Base-by-base conservation (phyloP, 2,888 invertebrate species). In the Hydrotaea diabolus region DNA sequence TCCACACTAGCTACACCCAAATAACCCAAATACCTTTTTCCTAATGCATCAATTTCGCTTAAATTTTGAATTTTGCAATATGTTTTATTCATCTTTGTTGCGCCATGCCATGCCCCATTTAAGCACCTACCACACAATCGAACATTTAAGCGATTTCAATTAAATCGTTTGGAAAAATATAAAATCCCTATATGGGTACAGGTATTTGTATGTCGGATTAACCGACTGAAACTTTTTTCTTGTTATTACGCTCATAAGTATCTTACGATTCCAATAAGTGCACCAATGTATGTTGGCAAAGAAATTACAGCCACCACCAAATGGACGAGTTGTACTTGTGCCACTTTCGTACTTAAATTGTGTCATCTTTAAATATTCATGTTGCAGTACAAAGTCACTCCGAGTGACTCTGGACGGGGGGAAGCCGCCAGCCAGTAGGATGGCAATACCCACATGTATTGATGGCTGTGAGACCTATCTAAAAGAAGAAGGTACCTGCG, bases 351-450 rank as follows among this genome's bases (percentile, higher is more conserved):
- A 53, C 31, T 79, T 26, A 73, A 43, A 26, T 77, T 49, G 71
- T 80, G 55, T 17, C 64, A 73, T 79, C 64, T 66, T 83, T 75
- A 78, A 84, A 84, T 77, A 80, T 78, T 84, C 71, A 78, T 75
- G 77, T 80, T 80, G 84, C 80, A 75, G 84, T 76, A 78, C 57
- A 84, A 78, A 80, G 49, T 84, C 71, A 72, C 72, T 84, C 84
- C 78, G 77, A 78, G 72, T 72, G 75, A 84, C 71, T 55, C 53
- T 43, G n/a, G 43, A 31, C 31, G 31, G 31, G 69, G n/a, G 49
- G 13, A 9, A 49, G 66, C 59, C 73, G 2, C n/a, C 9, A 39
- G 13, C 64, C 31, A 62, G 36, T 36, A 49, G 15, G n/a, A 49
- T 8, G 62, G 31, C 62, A 69, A 69, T 69, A 23, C 69, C 69